These are phyloP conservation scores for Elysia crispata DNA, from an alignment of 2,888 invertebrate species.

Conservation along the genomic window DNA sequence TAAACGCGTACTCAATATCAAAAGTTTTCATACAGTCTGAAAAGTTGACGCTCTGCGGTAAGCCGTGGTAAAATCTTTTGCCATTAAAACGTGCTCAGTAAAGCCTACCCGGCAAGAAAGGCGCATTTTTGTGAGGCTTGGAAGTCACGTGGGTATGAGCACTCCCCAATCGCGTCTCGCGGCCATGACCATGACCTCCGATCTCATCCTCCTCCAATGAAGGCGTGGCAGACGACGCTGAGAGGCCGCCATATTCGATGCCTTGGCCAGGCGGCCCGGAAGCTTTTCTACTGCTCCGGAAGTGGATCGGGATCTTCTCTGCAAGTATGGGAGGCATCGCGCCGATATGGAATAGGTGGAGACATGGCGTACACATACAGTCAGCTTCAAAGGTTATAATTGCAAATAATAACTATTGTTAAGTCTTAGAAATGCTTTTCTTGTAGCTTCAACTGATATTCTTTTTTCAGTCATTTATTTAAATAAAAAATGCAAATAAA, in stretches of 20 bases:
- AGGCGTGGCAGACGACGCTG: conserved; percentile 1
- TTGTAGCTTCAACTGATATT: too few species aligned
- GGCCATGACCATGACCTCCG: conserved; percentile 52
- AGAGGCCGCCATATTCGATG: conserved; percentile 38
- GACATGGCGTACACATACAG: too few species aligned
- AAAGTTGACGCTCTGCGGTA: too few species aligned
- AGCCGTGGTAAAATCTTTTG: too few species aligned
- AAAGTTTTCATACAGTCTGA: too few species aligned
- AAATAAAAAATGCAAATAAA: too few species aligned
- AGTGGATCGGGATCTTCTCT: conserved; percentile 73
- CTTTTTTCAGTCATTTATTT: too few species aligned
- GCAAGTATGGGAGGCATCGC: not conserved
- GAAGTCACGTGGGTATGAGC: conserved; percentile 57
- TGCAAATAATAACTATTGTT: too few species aligned
- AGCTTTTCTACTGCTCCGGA: conserved; percentile 59
- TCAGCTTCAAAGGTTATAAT: too few species aligned
- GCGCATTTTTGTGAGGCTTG: conserved; percentile 62
- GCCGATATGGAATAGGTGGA: too few species aligned
- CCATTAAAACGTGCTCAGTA: not conserved
- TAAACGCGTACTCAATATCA: too few species aligned
- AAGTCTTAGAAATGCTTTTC: too few species aligned
- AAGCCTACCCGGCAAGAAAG: conserved; percentile 65
- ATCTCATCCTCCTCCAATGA: conserved; percentile 52
- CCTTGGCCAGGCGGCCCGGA: conserved; percentile 63
- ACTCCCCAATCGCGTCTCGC: conserved; percentile 58